These are phyloP conservation scores for Mesorhabditis spiculigera DNA, from an alignment of 2,888 invertebrate species.

Conservation along the genomic window DNA sequence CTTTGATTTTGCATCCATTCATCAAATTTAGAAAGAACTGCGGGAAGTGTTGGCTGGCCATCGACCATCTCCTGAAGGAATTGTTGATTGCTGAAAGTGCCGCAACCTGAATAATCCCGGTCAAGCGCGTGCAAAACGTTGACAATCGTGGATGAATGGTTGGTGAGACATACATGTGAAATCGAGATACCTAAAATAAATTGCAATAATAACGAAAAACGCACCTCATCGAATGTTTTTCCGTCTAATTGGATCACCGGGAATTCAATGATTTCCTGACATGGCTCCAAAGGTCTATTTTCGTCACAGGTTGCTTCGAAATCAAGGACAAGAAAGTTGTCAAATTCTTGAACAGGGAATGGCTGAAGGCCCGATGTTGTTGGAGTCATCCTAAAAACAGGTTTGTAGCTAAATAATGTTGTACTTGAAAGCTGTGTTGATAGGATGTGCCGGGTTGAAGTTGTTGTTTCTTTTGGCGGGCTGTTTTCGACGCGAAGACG, in stretches of 20 bases:
- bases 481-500: too few species aligned
- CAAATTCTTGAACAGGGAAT: slow-evolving; percentile 58
- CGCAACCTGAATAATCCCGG: slow-evolving; percentile 57
- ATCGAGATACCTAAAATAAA: slow-evolving; percentile 44
- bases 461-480: too few species aligned
- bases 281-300: too few species aligned
- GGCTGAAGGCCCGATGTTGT: neutral
- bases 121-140: slow-evolving; percentile 63
- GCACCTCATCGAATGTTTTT: slow-evolving; percentile 61
- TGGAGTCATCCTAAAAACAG: neutral
- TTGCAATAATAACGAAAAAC: neutral
- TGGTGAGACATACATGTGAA: slow-evolving; percentile 67
- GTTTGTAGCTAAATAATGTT: too few species aligned
- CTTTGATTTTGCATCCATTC: slow-evolving; percentile 15
- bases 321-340: slow-evolving; percentile 67
- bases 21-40: slow-evolving; percentile 57
- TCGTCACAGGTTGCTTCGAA: slow-evolving; percentile 68
- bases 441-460: too few species aligned
- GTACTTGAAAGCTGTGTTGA: too few species aligned
- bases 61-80: slow-evolving; percentile 63
- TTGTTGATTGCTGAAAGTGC: neutral
- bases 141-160: slow-evolving; percentile 62
- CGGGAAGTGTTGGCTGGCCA: slow-evolving; percentile 61
- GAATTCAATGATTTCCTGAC: slow-evolving; percentile 69
- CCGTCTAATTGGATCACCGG: slow-evolving; percentile 66